Evolutionary conservation across 2,888 invertebrate genomes (phyloP), one percentile per base, ranked within the genome.

Genomic region (Hypolimnas misippus): DNA sequence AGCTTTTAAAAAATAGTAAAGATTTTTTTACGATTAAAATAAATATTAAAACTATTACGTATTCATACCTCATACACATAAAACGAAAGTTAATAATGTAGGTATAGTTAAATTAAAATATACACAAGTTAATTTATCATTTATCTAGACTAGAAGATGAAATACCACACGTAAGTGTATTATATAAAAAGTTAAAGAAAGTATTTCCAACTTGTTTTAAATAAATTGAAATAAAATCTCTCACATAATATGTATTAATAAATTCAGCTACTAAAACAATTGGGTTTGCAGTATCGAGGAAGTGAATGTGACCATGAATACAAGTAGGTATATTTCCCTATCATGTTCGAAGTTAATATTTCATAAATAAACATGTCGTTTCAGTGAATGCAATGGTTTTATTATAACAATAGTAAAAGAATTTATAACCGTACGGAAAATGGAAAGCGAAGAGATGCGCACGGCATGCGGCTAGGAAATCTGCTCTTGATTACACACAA

Each of bases 231-330:
- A n/a, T n/a, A n/a, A n/a, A n/a, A n/a, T n/a, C n/a, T n/a, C n/a
- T n/a, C n/a, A n/a, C n/a, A n/a, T n/a, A n/a, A n/a, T n/a, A n/a
- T n/a, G n/a, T n/a, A n/a, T n/a, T n/a, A n/a, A n/a, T n/a, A 75
- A 71, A 72, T 49, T 25, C 16, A 21, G 12, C 16, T 21, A 21
- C 4, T 25, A 54, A 50, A 49, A 44, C 7, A 51, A 52, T 33
- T 54, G 50, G 44, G 59, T 44, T 16, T 53, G 42, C 38, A 12
- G 19, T 61, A 63, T 67, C 50, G 64, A 79, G 81, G 83, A 81
- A 83, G 81, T 82, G 77, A 82, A 76, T 74, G 78, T 77, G 78
- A 44, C 78, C 78, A 64, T 82, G 78, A 25, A 25, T 25, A 25
- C 25, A 5, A 25, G 25, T n/a, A n/a, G 77, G 73, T 68, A 57